Evolutionary conservation across 2,113 vertebrate species (phyloP).

Genomic region (Neoarius graeffei): DNA sequence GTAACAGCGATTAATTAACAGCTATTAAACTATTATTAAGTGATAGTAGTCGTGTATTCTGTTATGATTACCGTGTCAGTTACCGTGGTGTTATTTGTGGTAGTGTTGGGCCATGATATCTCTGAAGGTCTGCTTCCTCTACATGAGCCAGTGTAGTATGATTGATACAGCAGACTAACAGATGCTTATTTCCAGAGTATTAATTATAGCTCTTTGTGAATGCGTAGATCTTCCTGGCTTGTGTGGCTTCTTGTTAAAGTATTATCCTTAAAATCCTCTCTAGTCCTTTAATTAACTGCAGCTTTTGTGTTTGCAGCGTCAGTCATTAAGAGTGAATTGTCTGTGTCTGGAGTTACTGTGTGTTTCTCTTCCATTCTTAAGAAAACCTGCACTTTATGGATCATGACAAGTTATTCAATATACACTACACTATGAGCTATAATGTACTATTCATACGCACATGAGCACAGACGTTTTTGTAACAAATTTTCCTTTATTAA

Average conservation of each 20-base stretch:
- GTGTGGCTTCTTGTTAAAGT: not conserved
- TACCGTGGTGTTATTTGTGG: not conserved
- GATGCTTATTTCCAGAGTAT: not conserved
- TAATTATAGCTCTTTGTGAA: not conserved
- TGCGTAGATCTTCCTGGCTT: not conserved
- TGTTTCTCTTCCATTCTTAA: not conserved
- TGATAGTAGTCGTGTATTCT: not conserved
- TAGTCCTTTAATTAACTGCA: not conserved
- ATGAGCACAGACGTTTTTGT: not conserved
- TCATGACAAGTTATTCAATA: not conserved
- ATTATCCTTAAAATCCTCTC: not conserved
- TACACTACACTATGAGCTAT: not conserved
- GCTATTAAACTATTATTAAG: not conserved
- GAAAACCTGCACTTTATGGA: constrained; percentile 44
- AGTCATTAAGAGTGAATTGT: not conserved
- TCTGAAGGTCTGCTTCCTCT: not conserved
- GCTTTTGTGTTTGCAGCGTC: constrained; percentile 6
- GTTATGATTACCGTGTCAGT: not conserved
- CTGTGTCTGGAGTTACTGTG: not conserved
- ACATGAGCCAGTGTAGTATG: no score
- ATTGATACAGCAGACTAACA: not conserved
- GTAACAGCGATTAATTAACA: not conserved
- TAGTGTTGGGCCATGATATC: not conserved
- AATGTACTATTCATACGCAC: not conserved
- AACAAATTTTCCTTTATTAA: constrained; percentile 17